A percentile compares a stretch with the other conserved stretches of the same genome.
phyloP scores from a whole-genome alignment of 2,888 invertebrate species.

The Caenorhabditis wallacei region DNA sequence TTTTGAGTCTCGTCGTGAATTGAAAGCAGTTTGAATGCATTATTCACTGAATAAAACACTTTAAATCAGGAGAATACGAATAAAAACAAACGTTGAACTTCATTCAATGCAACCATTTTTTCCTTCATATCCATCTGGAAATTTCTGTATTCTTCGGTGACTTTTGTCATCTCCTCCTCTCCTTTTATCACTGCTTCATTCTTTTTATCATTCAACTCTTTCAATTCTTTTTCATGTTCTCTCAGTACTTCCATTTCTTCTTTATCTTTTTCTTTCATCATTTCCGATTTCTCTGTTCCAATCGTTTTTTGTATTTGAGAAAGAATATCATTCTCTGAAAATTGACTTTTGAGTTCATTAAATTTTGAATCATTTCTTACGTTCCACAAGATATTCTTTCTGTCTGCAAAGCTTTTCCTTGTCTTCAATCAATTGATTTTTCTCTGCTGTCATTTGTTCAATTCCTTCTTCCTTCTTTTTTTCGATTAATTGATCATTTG shows the following conservation, averaged over 20 bases:
- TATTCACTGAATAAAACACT: not conserved
- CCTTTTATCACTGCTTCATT: not conserved
- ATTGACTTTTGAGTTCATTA: not conserved
- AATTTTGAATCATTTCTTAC: not conserved
- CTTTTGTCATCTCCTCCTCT: not conserved
- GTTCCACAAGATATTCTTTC: not conserved
- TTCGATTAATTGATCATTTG: not conserved
- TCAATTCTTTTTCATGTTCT: not conserved
- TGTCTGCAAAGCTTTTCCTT: constrained; percentile 3
- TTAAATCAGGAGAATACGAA: not conserved
- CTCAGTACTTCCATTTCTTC: not conserved
- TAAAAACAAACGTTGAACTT: not conserved
- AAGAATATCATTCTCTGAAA: not conserved
- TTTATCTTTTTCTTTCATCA: not conserved
- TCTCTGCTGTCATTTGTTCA: not conserved
- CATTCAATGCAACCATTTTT: not conserved
- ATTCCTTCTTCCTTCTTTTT: not conserved
- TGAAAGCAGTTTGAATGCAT: not conserved
- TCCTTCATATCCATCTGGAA: not conserved
- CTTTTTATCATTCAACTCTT: not conserved
- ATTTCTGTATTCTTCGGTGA: not conserved
- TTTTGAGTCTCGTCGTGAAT: not conserved
- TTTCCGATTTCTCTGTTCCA: not conserved
- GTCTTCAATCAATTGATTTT: not conserved
- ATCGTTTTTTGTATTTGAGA: not conserved